phyloP scores from a whole-genome alignment of 2,797 vertebrate species.

The Sebastes itinus region DNA sequence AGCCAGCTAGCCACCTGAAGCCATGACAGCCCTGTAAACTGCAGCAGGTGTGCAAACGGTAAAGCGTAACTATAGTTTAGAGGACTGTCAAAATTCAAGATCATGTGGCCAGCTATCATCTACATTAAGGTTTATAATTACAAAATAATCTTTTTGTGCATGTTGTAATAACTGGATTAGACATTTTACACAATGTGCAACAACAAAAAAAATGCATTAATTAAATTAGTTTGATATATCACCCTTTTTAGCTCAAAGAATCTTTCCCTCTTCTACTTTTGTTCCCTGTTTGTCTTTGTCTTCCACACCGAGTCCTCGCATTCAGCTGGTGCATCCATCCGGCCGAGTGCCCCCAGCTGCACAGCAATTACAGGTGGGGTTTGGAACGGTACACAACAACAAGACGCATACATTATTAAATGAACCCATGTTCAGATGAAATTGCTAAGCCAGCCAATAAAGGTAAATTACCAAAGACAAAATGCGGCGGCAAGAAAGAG shows the following conservation, averaged over 20 bases:
- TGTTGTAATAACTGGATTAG: neutral
- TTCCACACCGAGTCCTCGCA: neutral
- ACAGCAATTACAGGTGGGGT: slow-evolving; percentile 71
- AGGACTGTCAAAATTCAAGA: neutral
- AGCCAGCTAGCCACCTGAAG: neutral
- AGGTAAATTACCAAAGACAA: slow-evolving; percentile 78
- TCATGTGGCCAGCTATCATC: neutral
- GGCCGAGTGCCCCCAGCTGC: slow-evolving; percentile 61
- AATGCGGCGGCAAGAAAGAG: slow-evolving; percentile 34
- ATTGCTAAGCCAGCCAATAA: slow-evolving; percentile 77
- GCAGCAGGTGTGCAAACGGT: neutral
- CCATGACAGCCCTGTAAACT: neutral
- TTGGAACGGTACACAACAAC: slow-evolving; percentile 45
- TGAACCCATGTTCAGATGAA: slow-evolving; percentile 71
- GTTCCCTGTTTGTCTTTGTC: neutral
- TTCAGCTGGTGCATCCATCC: slow-evolving; percentile 54
- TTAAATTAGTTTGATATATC: neutral
- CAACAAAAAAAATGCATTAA: neutral
- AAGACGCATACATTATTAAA: slow-evolving; percentile 76
- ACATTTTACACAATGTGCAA: neutral
- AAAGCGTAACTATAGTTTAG: neutral
- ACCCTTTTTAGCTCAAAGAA: neutral
- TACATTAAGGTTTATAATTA: neutral
- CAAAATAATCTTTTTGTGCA: neutral
- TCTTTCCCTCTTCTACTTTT: neutral